Base-by-base conservation (phyloP, 64 coral and sea anemone species). In the Montipora capricornis region DNA sequence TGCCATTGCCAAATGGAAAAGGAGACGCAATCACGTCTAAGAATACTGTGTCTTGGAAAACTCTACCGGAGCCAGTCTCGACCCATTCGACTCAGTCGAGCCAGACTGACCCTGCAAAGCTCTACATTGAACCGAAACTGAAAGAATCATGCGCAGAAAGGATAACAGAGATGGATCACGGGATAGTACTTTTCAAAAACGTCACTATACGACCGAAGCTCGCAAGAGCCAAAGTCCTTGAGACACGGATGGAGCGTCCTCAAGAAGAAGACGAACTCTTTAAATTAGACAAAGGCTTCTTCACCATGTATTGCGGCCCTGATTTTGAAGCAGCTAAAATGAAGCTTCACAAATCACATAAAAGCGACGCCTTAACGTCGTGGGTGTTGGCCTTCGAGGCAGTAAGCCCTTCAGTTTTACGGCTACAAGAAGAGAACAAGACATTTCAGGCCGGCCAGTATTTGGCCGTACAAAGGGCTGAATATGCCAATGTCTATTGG, bases 401-500 rank as follows among this genome's bases (percentile, higher is more conserved):
- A 53, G 17, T 19, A 74, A 51, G 55, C 75, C 85, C 85, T 55
- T 51, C 22, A 11, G 8, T 55, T 26, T 49, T 47, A 20, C 47
- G 5, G 6, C 70, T 50, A 15, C 20, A 20, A 15, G 9, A n/a
- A 88, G 4, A 8, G 49, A 74, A 29, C 2, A 68, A 75, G 47
- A 20, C 47, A 22, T 75, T 75, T 75, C 68, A 88, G 8, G 8
- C 85, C 7, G 85, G 85, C 3, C 85, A 88, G 17, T 88, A 88
- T 49, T 51, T 88, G n/a, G 85, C 85, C 4, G 75, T 88, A 53
- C 46, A 88, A 88, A 88, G 85, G 70, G 45, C 9, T 9, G 85
- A 88, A 76, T 88, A 29, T 11, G 85, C 85, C 47, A 88, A 75
- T 73, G 85, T 88, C 19, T 88, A 88, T 20, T 88, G 85, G 85